phyloP scores from a whole-genome alignment of 1,140 invertebrate species.

The Ceratosolen solmsi region DNA sequence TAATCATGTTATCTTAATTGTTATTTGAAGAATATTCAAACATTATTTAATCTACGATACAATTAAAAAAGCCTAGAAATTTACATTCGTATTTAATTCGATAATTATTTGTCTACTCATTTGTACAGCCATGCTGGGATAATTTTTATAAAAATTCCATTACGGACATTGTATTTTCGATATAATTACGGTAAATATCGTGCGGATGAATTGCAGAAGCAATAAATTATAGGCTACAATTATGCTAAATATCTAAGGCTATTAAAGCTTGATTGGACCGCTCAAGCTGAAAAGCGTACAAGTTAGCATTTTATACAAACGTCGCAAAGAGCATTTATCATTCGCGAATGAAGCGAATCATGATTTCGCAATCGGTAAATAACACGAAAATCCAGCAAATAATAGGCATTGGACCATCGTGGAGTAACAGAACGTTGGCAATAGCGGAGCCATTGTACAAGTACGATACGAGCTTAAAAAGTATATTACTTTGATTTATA shows the following conservation, averaged over 20 bases:
- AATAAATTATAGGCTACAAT: background rate
- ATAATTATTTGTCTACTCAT: too few species aligned
- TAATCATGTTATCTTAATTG: too few species aligned
- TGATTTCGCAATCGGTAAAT: background rate
- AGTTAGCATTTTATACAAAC: background rate
- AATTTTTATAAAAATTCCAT: too few species aligned
- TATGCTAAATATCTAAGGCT: background rate
- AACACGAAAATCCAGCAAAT: background rate
- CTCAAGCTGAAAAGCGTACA: background rate
- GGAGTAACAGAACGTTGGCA: background rate
- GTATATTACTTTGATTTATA: slow-evolving; percentile 24
- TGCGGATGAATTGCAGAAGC: background rate
- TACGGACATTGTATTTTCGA: too few species aligned
- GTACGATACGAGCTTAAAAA: background rate
- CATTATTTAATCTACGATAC: too few species aligned
- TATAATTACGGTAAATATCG: background rate
- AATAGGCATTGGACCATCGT: background rate
- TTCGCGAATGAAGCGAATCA: background rate
- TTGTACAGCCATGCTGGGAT: too few species aligned
- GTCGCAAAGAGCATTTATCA: background rate
- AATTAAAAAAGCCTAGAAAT: too few species aligned
- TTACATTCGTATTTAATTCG: too few species aligned
- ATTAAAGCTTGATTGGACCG: background rate
- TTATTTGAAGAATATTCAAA: too few species aligned
- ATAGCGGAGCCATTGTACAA: background rate